These are phyloP conservation scores for Anoplopoma fimbria DNA, from an alignment of 2,113 vertebrate genomes.

Conservation along the genomic window DNA sequence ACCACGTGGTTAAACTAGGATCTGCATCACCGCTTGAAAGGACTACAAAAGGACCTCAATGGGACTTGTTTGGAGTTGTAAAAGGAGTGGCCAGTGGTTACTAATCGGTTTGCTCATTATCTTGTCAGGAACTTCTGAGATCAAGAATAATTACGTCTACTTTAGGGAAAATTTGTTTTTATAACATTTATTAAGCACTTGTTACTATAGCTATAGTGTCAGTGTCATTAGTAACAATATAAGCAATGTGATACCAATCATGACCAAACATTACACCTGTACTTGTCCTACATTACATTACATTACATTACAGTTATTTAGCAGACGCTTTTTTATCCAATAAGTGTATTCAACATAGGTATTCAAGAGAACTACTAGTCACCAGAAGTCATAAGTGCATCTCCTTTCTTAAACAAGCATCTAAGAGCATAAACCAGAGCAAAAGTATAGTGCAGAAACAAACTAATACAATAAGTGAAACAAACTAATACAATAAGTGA, in stretches of 20 bases:
- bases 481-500: too few relatives aligned
- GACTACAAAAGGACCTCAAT: neutral
- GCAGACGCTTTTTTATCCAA: too few relatives aligned
- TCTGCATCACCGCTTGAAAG: neutral
- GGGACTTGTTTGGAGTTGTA: neutral
- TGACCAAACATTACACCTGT: neutral
- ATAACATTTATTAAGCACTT: neutral
- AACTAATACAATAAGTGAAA: too few relatives aligned
- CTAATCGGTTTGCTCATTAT: neutral
- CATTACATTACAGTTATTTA: too few relatives aligned
- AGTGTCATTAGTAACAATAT: neutral
- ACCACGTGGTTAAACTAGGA: slow-evolving; percentile 20
- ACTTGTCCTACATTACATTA: too few relatives aligned
- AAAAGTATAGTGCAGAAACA: too few relatives aligned
- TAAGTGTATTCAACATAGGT: too few relatives aligned
- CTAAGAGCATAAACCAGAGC: too few relatives aligned
- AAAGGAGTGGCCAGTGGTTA: neutral
- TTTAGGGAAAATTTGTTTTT: neutral
- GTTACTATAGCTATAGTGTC: neutral
- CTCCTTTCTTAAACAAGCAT: too few relatives aligned
- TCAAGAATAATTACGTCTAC: neutral
- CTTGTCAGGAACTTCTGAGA: neutral
- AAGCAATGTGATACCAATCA: neutral
- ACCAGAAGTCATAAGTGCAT: too few relatives aligned
- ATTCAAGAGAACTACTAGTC: too few relatives aligned